phyloP scores from a whole-genome alignment of 2,888 invertebrate genomes.

The Sepiola atlantica region DNA sequence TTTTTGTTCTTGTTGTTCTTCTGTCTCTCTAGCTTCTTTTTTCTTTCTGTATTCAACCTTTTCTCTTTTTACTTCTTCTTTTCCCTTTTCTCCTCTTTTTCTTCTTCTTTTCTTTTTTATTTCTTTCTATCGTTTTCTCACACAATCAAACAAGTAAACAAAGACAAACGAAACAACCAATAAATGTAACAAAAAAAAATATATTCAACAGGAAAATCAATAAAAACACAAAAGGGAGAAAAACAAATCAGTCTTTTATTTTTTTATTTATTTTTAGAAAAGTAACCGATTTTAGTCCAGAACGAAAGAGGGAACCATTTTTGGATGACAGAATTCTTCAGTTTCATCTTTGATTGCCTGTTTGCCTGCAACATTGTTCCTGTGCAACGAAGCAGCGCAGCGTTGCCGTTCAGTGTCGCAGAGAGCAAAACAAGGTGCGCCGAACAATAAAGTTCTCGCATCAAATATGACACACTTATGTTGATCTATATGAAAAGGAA shows the following conservation, averaged over 20 bases:
- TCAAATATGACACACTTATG: conserved; percentile 2
- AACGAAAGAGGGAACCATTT: background rate
- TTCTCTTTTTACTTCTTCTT: background rate
- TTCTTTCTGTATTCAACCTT: no score
- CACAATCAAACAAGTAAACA: no score
- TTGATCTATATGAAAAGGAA: background rate
- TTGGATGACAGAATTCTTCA: background rate
- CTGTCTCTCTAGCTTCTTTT: no score
- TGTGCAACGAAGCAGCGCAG: background rate
- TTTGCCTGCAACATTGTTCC: background rate
- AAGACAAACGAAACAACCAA: background rate
- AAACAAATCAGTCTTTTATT: background rate
- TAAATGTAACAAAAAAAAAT: no score
- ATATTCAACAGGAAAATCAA: background rate
- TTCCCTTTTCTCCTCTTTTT: background rate
- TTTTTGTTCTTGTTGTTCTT: no score
- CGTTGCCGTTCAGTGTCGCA: background rate
- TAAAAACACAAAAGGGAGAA: background rate
- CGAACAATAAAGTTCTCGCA: background rate
- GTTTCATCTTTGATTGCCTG: background rate
- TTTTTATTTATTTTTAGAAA: background rate
- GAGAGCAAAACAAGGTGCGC: background rate
- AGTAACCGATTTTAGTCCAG: background rate
- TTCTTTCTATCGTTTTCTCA: background rate
- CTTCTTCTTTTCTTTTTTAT: background rate